A percentile compares a stretch with the other conserved stretches of the same genome.
Evolutionary conservation across 2,113 vertebrate genomes (phyloP).

Genomic region (Gracilinanus agilis): DNA sequence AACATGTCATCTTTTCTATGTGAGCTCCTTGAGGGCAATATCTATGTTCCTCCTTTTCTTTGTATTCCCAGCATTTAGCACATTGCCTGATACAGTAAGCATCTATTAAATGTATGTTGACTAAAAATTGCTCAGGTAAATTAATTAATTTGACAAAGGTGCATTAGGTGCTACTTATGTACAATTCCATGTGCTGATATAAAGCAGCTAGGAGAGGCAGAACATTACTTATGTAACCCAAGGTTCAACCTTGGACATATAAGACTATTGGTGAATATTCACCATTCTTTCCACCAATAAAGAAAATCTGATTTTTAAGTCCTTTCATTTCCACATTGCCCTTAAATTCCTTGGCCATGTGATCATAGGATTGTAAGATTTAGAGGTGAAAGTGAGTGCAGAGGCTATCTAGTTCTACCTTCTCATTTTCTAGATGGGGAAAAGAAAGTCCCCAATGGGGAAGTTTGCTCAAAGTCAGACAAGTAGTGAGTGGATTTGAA

Average conservation of each 20-base stretch:
- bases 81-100: not conserved
- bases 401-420: not conserved
- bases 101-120: not conserved
- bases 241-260: not conserved
- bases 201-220: not conserved
- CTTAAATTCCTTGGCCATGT: not conserved
- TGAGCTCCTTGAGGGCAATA: not conserved
- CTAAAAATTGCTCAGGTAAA: not conserved
- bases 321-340: not conserved
- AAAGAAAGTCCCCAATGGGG: not conserved
- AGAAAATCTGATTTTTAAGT: not conserved
- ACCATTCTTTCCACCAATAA: not conserved
- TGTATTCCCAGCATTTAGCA: too few species aligned
- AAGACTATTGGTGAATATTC: not conserved
- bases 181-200: not conserved
- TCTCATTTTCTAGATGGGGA: not conserved
- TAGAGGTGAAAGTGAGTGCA: not conserved
- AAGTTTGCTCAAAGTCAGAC: not conserved
- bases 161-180: not conserved
- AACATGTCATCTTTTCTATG: not conserved
- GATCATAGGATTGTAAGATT: not conserved
- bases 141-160: not conserved
- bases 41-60: not conserved
- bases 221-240: not conserved
- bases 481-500: not conserved